Evolutionary conservation across 2,113 vertebrate genomes (phyloP).

Genomic region (Thermophis baileyi): DNA sequence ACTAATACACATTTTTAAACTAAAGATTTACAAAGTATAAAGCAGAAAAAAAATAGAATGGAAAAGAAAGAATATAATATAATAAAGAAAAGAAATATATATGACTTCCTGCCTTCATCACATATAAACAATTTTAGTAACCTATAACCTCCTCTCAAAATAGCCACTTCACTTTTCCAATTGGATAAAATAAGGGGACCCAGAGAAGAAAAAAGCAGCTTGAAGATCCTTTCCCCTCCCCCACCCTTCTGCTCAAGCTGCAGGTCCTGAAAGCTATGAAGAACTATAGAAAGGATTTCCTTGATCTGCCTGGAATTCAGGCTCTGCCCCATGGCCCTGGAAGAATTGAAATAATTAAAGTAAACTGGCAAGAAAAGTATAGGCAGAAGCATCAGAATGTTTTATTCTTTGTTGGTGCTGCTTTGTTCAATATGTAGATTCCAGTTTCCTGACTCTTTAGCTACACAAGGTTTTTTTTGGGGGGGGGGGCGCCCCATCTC

Average conservation of each 20-base stretch:
- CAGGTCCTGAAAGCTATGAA: background rate
- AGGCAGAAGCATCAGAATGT: background rate
- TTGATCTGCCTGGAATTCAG: background rate
- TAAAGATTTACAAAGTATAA: background rate
- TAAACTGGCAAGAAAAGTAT: background rate
- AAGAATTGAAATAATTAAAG: background rate
- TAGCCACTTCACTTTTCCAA: background rate
- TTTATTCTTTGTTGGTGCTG: background rate
- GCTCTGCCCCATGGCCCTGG: background rate
- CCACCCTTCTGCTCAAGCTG: background rate
- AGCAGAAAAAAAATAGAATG: background rate
- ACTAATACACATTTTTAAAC: background rate
- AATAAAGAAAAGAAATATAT: background rate
- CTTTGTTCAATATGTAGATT: background rate
- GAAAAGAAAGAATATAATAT: background rate
- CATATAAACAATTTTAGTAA: background rate
- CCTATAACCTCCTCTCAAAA: background rate
- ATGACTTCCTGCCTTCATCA: background rate
- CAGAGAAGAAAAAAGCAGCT: background rate
- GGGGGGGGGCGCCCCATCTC: background rate
- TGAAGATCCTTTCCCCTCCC: background rate
- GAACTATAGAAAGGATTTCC: background rate
- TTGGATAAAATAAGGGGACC: background rate
- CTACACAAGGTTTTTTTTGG: too few relatives aligned
- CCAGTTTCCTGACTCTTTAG: background rate